A percentile compares a stretch with the other conserved stretches of the same genome.
Evolutionary conservation across 2,888 invertebrate genomes (phyloP).

Genomic region (Rhogogaster chlorosoma): DNA sequence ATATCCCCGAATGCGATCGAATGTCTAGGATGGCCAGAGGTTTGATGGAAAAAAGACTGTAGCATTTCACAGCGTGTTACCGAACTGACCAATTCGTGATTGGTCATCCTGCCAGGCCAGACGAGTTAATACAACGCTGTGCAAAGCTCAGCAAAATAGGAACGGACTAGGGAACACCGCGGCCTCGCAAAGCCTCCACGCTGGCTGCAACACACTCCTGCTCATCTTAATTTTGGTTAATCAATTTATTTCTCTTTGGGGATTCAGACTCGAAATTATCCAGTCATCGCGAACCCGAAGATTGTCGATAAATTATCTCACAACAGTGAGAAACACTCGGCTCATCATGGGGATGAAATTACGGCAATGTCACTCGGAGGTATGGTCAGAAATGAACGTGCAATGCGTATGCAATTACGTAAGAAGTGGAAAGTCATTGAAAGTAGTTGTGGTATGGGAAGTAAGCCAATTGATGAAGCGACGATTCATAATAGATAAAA

Average conservation of each 20-base stretch:
- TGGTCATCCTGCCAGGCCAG: neutral
- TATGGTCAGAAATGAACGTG: neutral
- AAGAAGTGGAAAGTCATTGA: neutral
- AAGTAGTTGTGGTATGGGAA: neutral
- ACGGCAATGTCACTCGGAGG: neutral
- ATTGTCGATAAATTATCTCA: neutral
- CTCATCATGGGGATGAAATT: neutral
- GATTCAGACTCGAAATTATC: slow-evolving; percentile 9
- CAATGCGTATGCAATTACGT: neutral
- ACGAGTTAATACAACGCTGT: slow-evolving; percentile 64
- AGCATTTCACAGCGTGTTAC: slow-evolving; percentile 68
- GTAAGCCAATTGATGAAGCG: slow-evolving; percentile 20
- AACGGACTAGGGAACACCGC: slow-evolving; percentile 67
- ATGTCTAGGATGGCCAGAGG: slow-evolving; percentile 62
- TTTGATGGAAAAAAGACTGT: slow-evolving; percentile 57
- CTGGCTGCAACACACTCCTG: slow-evolving; percentile 73
- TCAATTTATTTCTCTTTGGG: slow-evolving; percentile 21
- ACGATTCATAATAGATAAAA: slow-evolving; percentile 60
- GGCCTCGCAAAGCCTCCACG: slow-evolving; percentile 76
- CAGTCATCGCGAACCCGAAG: neutral
- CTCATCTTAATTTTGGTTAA: slow-evolving; percentile 20
- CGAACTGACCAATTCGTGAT: neutral
- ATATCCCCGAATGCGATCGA: slow-evolving; percentile 62
- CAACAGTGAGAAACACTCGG: neutral
- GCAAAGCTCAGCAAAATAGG: slow-evolving; percentile 61